Evolutionary conservation across 2,888 invertebrate genomes (phyloP).

Genomic region (Sphaerophoria taeniata): DNA sequence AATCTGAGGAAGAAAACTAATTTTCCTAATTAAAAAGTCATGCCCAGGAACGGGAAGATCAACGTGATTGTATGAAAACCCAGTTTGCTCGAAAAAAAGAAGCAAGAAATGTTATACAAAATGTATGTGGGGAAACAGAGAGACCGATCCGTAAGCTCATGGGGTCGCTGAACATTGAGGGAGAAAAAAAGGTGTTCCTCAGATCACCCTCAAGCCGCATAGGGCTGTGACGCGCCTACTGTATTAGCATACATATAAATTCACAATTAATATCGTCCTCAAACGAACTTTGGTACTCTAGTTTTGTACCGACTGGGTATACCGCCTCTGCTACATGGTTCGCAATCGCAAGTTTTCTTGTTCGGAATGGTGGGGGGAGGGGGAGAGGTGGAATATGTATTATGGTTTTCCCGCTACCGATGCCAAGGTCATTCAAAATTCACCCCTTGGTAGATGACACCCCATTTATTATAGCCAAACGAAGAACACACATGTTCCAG

Average conservation of each 20-base stretch:
- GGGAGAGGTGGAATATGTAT: constrained; percentile 30
- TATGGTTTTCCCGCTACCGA: constrained; percentile 69
- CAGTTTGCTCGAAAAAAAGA: neutral
- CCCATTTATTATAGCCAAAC: constrained; percentile 72
- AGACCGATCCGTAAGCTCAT: constrained; percentile 38
- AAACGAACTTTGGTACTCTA: constrained; percentile 71
- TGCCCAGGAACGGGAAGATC: constrained; percentile 68
- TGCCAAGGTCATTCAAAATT: constrained; percentile 83
- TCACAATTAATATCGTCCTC: constrained; percentile 76
- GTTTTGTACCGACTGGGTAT: constrained; percentile 1
- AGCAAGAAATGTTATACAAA: neutral
- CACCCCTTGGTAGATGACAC: constrained; percentile 79
- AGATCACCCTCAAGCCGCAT: constrained; percentile 44
- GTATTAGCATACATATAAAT: constrained; percentile 73
- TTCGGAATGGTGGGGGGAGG: neutral
- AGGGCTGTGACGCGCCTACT: constrained; percentile 72
- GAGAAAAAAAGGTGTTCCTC: constrained; percentile 60
- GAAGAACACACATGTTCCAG: constrained; percentile 46
- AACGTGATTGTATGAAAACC: constrained; percentile 64
- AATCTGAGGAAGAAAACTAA: constrained; percentile 78
- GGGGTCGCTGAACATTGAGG: constrained; percentile 61
- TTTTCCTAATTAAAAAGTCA: constrained; percentile 83
- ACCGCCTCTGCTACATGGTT: constrained; percentile 1
- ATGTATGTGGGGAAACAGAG: neutral
- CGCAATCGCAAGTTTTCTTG: constrained; percentile 40